Evolutionary conservation across 2,113 vertebrate species (phyloP), one percentile per base, ranked within the genome.

Genomic region (Odobenus rosmarus): DNA sequence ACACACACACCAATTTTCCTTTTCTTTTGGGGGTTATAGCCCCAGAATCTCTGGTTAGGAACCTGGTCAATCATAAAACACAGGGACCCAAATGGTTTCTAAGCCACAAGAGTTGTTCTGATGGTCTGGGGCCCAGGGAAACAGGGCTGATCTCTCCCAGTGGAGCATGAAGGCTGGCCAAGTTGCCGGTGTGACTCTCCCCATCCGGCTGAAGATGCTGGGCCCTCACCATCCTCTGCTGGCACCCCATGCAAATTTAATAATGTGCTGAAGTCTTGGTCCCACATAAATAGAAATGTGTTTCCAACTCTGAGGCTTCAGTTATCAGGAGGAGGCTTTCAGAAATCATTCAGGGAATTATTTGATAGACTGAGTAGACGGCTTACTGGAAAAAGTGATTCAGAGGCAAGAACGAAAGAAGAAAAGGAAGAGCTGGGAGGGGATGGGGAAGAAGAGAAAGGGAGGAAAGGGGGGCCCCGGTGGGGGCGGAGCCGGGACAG

Each of bases 241-340:
- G 94, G 95, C 92, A 95, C 36, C 1, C 95, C 90, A 84, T 94
- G 96, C 97, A 98, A 96, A 97, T 97, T 98, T 98, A 98, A 98
- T 94, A 91, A 95, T 89, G 85, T 91, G 98, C 94, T 80, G 42
- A 97, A 98, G 69, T 53, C 95, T 96, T 13, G 23, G 96, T 83
- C 96, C 69, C 96, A 98, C 91, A 96, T 93, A 98, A 98, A 93
- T 72, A 83, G 19, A 85, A 94, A 92, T 26, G 92, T 31, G 21
- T 92, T 96, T 98, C 88, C 93, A 97, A 90, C 85, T 80, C 88
- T 4, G 76, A 97, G 71, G 96, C 97, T 96, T 95, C 84, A 77
- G 96, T 31, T 97, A 88, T 1, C 26, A 88, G 90, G 95, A 92
- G 67, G 64, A 97, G 13, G 77, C 3, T 4, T 79, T 97, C 91